phyloP scores from a whole-genome alignment of 2,797 vertebrate genomes.

The Cyclura pinguis region DNA sequence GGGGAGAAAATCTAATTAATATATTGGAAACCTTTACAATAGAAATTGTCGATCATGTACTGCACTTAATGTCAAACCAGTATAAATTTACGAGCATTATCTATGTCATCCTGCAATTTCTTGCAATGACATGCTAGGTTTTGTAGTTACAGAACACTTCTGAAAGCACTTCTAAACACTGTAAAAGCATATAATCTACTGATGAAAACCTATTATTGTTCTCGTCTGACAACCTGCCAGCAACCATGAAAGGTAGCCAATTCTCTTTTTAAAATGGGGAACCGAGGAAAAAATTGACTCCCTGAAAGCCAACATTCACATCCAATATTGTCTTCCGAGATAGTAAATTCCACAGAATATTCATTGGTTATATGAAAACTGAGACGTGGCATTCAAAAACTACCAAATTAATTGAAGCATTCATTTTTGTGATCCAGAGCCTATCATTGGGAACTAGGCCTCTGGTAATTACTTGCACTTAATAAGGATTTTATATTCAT shows the following conservation, averaged over 20 bases:
- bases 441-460: not conserved
- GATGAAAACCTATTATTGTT: not conserved
- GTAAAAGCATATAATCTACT: not conserved
- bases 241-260: not conserved
- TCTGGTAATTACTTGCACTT: not conserved
- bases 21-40: slow-evolving; percentile 1
- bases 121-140: not conserved
- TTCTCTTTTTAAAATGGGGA: not conserved
- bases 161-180: not conserved
- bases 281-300: not conserved
- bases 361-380: not conserved
- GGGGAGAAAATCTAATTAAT: not conserved
- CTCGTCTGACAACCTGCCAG: not conserved
- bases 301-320: not conserved
- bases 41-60: not conserved
- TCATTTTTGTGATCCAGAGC: not conserved
- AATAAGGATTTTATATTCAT: not conserved
- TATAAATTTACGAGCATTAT: slow-evolving; percentile 1
- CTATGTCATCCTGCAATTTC: not conserved
- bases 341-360: not conserved
- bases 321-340: not conserved
- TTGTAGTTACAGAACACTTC: not conserved
- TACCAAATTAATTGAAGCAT: not conserved
- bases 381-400: not conserved
- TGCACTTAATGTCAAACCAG: not conserved